Base-by-base conservation (phyloP, 1,140 invertebrate genomes). In the Sitobion miscanthi region DNA sequence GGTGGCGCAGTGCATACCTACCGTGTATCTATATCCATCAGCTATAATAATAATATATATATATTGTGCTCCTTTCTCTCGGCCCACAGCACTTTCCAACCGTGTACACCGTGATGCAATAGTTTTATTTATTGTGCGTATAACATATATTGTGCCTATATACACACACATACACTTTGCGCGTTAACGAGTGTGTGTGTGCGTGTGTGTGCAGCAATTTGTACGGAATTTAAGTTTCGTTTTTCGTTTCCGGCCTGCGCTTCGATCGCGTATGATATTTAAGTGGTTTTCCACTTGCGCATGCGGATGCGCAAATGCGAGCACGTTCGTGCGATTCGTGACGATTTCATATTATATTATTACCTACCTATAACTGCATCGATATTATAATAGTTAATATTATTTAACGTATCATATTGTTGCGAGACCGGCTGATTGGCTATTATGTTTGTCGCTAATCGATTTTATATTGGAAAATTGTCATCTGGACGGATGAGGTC, bases 11-110 rank as follows among this genome's bases (percentile, higher is more conserved):
- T 6, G 62, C 14, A 52, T 14, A n/a, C 62, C 62, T n/a, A 77
- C 62, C n/a, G 62, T 17, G 62, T 77, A 77, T 77, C 62, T 77
- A 77, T 77, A 77, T 77, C 62, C 62, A 77, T n/a, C 62, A 52
- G 49, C 49, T 17, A 52, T 52, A 52, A 52, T 77, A 77, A 42
- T 42, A 42, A 42, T 42, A 42, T 42, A 42, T 42, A 42, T 42
- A 42, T 42, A 42, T 42, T 77, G n/a, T 21, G 86, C 38, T 35
- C 87, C 87, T 89, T 89, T 89, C 87, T 89, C 87, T 54, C 49
- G 87, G 49, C 49, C 86, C 87, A 21, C 87, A 52, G 49, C 87
- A 38, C 87, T 89, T 89, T 89, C 87, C 87, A 89, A 89, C 87
- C 21, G 87, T 2, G n/a, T 4, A 88, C 30, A 35, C 30, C 47